Conservation (phyloP, 35 echinoderm and acorn worm species). For the Acanthaster planci region DNA sequence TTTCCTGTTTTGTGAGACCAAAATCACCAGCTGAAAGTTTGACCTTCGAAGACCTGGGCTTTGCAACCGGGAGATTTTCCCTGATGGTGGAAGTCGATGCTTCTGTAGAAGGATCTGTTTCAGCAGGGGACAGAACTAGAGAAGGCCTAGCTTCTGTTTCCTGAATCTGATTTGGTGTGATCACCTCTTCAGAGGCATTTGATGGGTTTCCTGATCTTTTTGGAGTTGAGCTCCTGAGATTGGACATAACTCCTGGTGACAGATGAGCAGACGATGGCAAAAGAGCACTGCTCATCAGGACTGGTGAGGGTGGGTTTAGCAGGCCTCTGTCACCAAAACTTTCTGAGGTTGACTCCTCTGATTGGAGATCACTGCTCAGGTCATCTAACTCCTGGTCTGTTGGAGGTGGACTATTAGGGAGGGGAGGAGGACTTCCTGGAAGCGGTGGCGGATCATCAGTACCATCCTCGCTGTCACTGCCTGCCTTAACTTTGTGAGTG, state of each 20-base stretch:
- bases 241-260: neutral
- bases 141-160: neutral
- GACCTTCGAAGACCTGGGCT: neutral
- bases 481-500: neutral
- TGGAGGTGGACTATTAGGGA: neutral
- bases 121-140: neutral
- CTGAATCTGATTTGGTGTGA: neutral
- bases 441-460: neutral
- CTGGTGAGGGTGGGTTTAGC: neutral
- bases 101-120: neutral
- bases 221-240: neutral
- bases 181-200: neutral
- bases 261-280: neutral
- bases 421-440: conserved; percentile 18
- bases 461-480: neutral
- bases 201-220: neutral
- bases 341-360: too few relatives aligned
- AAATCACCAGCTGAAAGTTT: conserved; percentile 2
- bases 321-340: neutral
- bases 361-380: too few relatives aligned
- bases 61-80: neutral
- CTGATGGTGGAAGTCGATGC: neutral
- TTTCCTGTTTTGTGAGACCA: neutral
- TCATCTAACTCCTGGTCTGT: neutral
- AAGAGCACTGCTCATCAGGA: neutral